Percentiles rank a stretch among this genome's conserved stretches.
These are phyloP conservation scores for Melanotaenia nigrans DNA, from an alignment of 2,797 vertebrate genomes.

Conservation along the genomic window DNA sequence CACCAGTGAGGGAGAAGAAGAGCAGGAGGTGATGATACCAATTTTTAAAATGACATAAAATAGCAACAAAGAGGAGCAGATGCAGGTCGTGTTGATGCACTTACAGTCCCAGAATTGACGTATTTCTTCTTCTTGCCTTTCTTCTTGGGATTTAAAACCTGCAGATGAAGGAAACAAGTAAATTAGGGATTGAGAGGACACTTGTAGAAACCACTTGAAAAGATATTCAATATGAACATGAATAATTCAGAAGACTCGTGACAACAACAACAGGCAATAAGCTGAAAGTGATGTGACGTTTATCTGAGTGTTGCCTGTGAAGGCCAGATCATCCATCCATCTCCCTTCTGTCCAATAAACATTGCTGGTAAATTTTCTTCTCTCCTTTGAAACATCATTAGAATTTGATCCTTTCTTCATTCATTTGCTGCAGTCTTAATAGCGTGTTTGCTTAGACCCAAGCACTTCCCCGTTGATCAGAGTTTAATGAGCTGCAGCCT, in stretches of 20 bases:
- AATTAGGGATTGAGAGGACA: constrained; percentile 27
- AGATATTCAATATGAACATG: constrained; percentile 46
- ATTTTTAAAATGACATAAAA: constrained; percentile 13
- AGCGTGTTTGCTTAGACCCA: constrained; percentile 15
- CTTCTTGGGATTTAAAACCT: constrained; percentile 95
- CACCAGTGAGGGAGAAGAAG: constrained; percentile 34
- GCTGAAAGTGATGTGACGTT: constrained; percentile 24
- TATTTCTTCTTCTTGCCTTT: constrained; percentile 98
- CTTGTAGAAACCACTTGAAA: constrained; percentile 46
- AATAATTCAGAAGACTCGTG: constrained; percentile 56
- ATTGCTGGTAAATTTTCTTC: not conserved
- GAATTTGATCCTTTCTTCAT: not conserved
- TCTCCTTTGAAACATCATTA: not conserved
- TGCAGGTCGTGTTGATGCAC: constrained; percentile 57
- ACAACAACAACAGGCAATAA: constrained; percentile 22
- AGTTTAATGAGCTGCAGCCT: constrained; percentile 13
- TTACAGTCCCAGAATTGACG: constrained; percentile 93
- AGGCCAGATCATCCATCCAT: constrained; percentile 13
- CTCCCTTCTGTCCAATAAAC: not conserved
- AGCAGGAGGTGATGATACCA: constrained; percentile 28
- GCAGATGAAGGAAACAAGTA: constrained; percentile 21
- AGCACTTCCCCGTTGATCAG: constrained; percentile 10
- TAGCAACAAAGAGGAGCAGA: constrained; percentile 10
- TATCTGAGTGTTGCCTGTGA: not conserved
- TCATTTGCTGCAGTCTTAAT: not conserved